Evolutionary conservation across 2,888 invertebrate species (phyloP).

Genomic region (Megaustenia siamemsis): DNA sequence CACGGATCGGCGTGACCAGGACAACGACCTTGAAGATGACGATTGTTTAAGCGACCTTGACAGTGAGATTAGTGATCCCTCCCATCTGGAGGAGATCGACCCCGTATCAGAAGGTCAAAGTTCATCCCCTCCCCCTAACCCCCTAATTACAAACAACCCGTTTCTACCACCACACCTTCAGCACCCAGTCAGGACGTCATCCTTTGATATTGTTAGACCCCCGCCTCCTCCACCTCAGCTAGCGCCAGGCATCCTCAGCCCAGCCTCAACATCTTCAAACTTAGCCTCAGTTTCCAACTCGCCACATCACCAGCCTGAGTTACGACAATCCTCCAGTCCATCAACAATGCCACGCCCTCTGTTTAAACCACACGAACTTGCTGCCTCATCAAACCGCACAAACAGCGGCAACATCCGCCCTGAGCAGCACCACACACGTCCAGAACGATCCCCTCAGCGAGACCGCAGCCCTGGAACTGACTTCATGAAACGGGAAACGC

Average conservation of each 20-base stretch:
- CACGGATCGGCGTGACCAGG: conserved; percentile 55
- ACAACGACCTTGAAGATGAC: conserved; percentile 58
- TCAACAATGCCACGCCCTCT: conserved; percentile 38
- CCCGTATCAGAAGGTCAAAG: conserved; percentile 44
- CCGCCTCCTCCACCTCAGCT: conserved; percentile 50
- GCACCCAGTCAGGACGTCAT: conserved; percentile 42
- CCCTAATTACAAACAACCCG: conserved; percentile 53
- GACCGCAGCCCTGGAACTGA: conserved; percentile 42
- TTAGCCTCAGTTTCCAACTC: not conserved
- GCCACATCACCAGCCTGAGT: conserved; percentile 16
- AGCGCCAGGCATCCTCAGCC: not conserved
- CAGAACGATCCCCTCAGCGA: conserved; percentile 10
- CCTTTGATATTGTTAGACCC: conserved; percentile 38
- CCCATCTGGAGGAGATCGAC: conserved; percentile 51
- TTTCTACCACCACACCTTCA: conserved; percentile 53
- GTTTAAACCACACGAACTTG: conserved; percentile 53
- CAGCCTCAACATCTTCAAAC: conserved; percentile 27
- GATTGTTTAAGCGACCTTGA: conserved; percentile 58
- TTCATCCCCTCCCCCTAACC: conserved; percentile 48
- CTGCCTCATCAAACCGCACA: conserved; percentile 31
- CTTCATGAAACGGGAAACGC: conserved; percentile 46
- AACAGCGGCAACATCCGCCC: conserved; percentile 21
- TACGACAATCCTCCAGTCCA: conserved; percentile 22
- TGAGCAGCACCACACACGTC: conserved; percentile 30
- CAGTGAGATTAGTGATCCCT: conserved; percentile 52